Percentiles rank a stretch among this genome's conserved stretches.
These are phyloP conservation scores for Halcyon leucocephala DNA, from an alignment of 2,797 vertebrate species.

Conservation along the genomic window DNA sequence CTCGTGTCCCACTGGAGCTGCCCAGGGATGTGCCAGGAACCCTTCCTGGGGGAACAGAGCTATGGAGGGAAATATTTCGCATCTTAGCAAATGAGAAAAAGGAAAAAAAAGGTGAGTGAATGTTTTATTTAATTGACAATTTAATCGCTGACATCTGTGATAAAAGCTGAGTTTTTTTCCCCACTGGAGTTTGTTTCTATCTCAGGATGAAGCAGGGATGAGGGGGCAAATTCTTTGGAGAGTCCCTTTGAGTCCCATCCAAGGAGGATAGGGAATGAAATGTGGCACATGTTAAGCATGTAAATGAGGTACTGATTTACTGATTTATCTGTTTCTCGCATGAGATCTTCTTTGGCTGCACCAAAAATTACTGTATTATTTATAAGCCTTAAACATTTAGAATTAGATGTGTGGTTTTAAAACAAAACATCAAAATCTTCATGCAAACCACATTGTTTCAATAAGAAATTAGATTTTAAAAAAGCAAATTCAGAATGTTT, in stretches of 20 bases:
- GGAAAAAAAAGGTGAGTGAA: constrained; percentile 50
- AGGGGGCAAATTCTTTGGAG: constrained; percentile 58
- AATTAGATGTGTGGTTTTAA: constrained; percentile 77
- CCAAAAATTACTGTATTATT: constrained; percentile 66
- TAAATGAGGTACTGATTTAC: constrained; percentile 67
- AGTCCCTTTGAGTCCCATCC: constrained; percentile 57
- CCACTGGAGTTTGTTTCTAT: constrained; percentile 35
- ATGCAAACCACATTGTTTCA: constrained; percentile 78
- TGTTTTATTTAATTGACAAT: constrained; percentile 17
- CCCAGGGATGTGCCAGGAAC: neutral
- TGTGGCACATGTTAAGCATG: constrained; percentile 66
- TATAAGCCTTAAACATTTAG: constrained; percentile 75
- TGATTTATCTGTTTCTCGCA: constrained; percentile 68
- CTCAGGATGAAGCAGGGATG: constrained; percentile 48
- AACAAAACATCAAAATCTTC: constrained; percentile 76
- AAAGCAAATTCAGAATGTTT: constrained; percentile 57
- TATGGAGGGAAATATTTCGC: neutral
- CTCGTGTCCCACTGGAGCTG: rapidly evolving
- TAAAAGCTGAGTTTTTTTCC: constrained; percentile 21
- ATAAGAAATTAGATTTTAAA: constrained; percentile 62
- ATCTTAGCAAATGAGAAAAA: neutral
- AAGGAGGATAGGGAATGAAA: constrained; percentile 61
- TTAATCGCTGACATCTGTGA: constrained; percentile 71
- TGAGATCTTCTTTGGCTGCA: constrained; percentile 69
- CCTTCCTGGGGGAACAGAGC: neutral